Base-by-base conservation (phyloP, 2,113 vertebrate genomes). In the Prunella fulvescens region DNA sequence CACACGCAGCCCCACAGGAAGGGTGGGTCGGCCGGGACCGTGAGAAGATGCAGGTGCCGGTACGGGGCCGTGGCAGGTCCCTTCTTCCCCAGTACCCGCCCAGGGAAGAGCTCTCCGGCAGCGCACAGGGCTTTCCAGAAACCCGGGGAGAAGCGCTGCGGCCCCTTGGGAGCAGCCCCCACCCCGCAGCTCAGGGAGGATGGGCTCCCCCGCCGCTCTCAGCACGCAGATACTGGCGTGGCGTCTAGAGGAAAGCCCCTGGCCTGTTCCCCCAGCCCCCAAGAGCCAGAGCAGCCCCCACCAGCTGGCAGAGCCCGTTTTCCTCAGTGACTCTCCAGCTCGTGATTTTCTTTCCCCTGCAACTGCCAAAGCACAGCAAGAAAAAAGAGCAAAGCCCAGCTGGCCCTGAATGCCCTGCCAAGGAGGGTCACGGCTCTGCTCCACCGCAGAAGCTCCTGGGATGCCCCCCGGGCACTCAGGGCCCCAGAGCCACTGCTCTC, bases 401-500 rank as follows among this genome's bases (percentile, higher is more conserved):
- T 0, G 23, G 37, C 66, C 51, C 45, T 1, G 2, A 13, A 2
- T 1, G 1, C 40, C 54, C 71, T 9, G 54, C 53, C 77, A 17
- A 12, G 29, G 14, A 26, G 12, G 65, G 25, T 14, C 23, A 20
- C 1, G 2, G 72, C 81, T 74, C 51, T 0, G 5, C 67, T 47
- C 58, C 44, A 3, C 3, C 1, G 0, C 67, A 23, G 10, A 12
- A 25, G 42, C 26, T 35, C 62, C 58, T 1, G 7, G 40, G 53
- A 31, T 3, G 48, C 0, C 3, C 57, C 57, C 2, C 0, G 23
- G 1, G 3, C 5, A 15, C 10, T 3, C 6, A 3, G 28, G 10
- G 7, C 12, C 11, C 17, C 66, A 16, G 24, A 54, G 44, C 57
- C 71, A 7, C 45, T 0, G 4, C 17, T 26, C 35, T 16, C 31